Percentiles rank a stretch among this genome's conserved stretches.
phyloP scores from a whole-genome alignment of 2,888 invertebrate species.

The Nipponacmea schrenckii region DNA sequence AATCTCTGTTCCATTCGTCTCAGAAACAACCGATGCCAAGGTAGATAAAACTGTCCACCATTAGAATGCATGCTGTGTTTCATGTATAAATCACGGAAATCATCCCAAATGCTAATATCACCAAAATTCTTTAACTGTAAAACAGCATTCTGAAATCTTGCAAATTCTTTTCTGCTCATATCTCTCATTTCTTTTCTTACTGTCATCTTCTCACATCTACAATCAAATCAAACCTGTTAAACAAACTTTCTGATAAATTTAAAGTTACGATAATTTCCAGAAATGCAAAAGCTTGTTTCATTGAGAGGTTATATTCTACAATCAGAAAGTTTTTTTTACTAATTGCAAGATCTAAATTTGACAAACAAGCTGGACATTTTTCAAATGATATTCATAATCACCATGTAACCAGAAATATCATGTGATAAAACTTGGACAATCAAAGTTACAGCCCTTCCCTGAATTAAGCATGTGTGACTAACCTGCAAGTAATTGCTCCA shows the following conservation, averaged over 20 bases:
- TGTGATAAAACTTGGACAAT: too few relatives aligned
- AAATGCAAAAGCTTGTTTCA: too few relatives aligned
- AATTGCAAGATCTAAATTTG: too few relatives aligned
- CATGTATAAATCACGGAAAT: conserved; percentile 58
- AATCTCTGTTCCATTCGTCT: conserved; percentile 58
- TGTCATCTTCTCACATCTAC: conserved; percentile 49
- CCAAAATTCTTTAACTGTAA: conserved; percentile 47
- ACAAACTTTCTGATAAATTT: too few relatives aligned
- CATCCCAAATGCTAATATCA: conserved; percentile 55
- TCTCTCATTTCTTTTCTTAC: conserved; percentile 62
- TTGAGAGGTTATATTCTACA: too few relatives aligned
- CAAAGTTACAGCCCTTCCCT: too few relatives aligned
- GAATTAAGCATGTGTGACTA: conserved; percentile 21
- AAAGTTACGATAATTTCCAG: too few relatives aligned
- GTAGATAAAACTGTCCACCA: conserved; percentile 56
- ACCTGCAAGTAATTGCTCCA: conserved; percentile 55
- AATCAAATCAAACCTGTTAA: conserved; percentile 5
- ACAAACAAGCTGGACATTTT: too few relatives aligned
- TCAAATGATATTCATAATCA: too few relatives aligned
- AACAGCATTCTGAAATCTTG: conserved; percentile 59
- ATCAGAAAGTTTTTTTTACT: neutral
- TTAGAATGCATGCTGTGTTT: conserved; percentile 59
- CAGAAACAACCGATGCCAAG: conserved; percentile 63
- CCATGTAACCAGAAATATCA: too few relatives aligned
- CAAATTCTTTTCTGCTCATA: conserved; percentile 55